These are phyloP conservation scores for Bettongia penicillata DNA, from an alignment of 2,113 vertebrate species.

Conservation along the genomic window DNA sequence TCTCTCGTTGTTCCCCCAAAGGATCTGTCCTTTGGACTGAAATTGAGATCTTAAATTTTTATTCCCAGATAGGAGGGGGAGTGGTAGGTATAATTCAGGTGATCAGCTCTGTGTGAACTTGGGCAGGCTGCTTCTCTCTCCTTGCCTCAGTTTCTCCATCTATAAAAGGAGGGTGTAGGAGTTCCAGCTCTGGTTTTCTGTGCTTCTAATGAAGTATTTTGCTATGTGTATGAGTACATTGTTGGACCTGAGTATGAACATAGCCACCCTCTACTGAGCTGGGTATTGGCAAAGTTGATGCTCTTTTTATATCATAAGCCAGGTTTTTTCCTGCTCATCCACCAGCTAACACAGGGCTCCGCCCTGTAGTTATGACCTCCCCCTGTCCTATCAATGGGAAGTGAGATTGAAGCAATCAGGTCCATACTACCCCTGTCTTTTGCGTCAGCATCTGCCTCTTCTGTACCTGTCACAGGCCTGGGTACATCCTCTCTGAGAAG, in stretches of 20 bases:
- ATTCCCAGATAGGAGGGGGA: neutral
- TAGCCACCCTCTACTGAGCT: neutral
- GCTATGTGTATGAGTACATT: neutral
- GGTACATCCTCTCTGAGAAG: constrained; percentile 66
- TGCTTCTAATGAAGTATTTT: neutral
- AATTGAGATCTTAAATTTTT: neutral
- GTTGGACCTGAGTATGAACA: neutral
- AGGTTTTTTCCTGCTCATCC: neutral
- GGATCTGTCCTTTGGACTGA: neutral
- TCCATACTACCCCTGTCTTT: neutral
- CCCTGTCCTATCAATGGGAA: neutral
- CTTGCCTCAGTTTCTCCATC: neutral
- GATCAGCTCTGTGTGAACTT: neutral
- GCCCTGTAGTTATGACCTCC: neutral
- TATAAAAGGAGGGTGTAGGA: neutral
- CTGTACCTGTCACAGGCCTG: constrained; percentile 53
- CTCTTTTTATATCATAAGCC: neutral
- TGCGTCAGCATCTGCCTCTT: neutral
- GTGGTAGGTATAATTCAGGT: neutral
- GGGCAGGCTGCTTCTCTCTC: neutral
- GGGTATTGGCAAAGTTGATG: neutral
- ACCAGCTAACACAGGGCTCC: neutral
- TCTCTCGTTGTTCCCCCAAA: neutral
- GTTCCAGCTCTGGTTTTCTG: neutral
- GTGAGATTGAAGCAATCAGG: neutral